Evolutionary conservation across 2,888 invertebrate genomes (phyloP).

Genomic region (Yponomeuta plumbellus): DNA sequence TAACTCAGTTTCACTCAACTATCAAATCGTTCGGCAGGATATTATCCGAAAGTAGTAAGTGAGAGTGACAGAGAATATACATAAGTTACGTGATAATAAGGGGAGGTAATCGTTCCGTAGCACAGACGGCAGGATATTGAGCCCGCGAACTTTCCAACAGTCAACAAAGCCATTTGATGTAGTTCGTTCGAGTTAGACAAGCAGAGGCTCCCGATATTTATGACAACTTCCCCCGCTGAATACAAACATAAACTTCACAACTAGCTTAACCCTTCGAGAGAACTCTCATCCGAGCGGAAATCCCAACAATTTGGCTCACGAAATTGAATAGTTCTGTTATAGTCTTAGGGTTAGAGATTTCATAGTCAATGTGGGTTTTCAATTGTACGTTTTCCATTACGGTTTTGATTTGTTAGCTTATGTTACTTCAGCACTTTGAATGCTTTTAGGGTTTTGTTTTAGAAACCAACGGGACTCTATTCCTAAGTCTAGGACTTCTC

Average conservation of each 20-base stretch:
- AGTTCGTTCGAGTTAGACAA: slow-evolving; percentile 56
- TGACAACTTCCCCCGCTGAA: slow-evolving; percentile 56
- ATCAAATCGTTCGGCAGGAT: no score
- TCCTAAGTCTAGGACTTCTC: no score
- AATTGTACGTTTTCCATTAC: neutral
- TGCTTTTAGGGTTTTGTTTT: no score
- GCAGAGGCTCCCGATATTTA: slow-evolving; percentile 57
- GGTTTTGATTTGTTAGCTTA: neutral
- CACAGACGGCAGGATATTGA: slow-evolving; percentile 51
- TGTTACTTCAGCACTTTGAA: neutral
- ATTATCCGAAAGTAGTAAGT: no score
- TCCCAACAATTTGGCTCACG: slow-evolving; percentile 49
- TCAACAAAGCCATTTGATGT: slow-evolving; percentile 63
- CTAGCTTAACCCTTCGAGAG: slow-evolving; percentile 58
- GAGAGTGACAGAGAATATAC: neutral
- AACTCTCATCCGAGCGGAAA: slow-evolving; percentile 54
- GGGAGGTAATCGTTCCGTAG: slow-evolving; percentile 40
- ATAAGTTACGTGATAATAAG: neutral
- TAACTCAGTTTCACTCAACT: no score
- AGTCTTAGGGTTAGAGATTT: slow-evolving; percentile 32
- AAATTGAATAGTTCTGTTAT: slow-evolving; percentile 45
- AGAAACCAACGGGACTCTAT: no score
- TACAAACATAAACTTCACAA: slow-evolving; percentile 63
- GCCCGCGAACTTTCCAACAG: slow-evolving; percentile 32
- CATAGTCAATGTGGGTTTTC: slow-evolving; percentile 23